A percentile compares a stretch with the other conserved stretches of the same genome.
phyloP scores from a whole-genome alignment of 2,888 invertebrate genomes.

The Sesamia inferens region DNA sequence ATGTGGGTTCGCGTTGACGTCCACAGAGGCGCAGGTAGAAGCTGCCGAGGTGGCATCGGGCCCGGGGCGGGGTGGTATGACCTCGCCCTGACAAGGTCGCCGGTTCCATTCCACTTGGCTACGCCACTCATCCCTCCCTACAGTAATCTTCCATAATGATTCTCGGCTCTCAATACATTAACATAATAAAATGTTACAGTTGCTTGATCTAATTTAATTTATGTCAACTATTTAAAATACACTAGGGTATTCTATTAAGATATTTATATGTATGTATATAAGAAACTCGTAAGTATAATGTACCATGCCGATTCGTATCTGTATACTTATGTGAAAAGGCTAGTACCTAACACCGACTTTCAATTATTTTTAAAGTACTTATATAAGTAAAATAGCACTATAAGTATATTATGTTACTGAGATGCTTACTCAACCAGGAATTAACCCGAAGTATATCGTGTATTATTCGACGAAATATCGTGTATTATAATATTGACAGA shows the following conservation, averaged over 20 bases:
- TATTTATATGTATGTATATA: not conserved
- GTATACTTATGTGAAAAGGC: slow-evolving; percentile 14
- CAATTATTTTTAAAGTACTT: not conserved
- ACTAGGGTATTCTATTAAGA: not conserved
- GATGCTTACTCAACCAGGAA: not conserved
- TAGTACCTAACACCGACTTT: not conserved
- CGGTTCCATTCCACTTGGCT: slow-evolving; percentile 82
- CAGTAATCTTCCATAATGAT: slow-evolving; percentile 81
- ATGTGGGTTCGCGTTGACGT: slow-evolving; percentile 76
- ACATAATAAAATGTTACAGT: slow-evolving; percentile 50
- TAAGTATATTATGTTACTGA: not conserved
- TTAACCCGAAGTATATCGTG: too few species aligned
- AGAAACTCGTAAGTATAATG: not conserved
- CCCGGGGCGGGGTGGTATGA: slow-evolving; percentile 75
- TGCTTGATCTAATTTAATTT: slow-evolving; percentile 26
- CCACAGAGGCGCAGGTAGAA: slow-evolving; percentile 80
- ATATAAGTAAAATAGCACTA: not conserved
- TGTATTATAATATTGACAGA: too few species aligned
- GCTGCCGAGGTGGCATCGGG: slow-evolving; percentile 69
- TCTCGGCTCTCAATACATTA: slow-evolving; percentile 66
- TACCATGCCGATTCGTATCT: not conserved
- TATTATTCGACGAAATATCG: too few species aligned
- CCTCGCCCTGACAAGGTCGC: slow-evolving; percentile 87
- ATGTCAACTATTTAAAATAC: slow-evolving; percentile 4
- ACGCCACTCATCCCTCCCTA: slow-evolving; percentile 77